These are phyloP conservation scores for Carcina quercana DNA, from an alignment of 2,888 invertebrate genomes.

Conservation along the genomic window DNA sequence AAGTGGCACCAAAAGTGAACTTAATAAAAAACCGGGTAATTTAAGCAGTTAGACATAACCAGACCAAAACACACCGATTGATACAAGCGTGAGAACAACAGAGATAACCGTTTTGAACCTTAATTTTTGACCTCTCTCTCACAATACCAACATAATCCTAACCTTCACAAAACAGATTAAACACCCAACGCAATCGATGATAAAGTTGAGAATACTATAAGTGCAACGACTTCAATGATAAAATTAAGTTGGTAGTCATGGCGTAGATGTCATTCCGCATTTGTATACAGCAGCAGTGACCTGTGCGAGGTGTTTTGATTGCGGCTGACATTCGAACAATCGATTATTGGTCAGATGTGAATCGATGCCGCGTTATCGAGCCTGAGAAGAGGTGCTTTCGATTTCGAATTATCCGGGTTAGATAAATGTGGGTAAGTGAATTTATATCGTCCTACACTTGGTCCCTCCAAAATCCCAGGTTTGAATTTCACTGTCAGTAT, in stretches of 20 bases:
- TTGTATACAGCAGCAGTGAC: conserved; percentile 67
- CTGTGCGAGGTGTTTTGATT: conserved; percentile 66
- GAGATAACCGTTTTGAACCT: conserved; percentile 50
- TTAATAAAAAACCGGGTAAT: too few relatives aligned
- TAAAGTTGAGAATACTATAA: not conserved
- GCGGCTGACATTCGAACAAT: conserved; percentile 66
- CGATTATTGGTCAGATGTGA: conserved; percentile 65
- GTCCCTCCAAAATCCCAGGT: too few relatives aligned
- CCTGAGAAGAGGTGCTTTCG: not conserved
- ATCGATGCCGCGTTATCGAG: conserved; percentile 36
- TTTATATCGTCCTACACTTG: too few relatives aligned
- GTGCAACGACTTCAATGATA: not conserved
- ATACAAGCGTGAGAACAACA: conserved; percentile 60
- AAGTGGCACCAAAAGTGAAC: too few relatives aligned
- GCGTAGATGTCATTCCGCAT: conserved; percentile 50
- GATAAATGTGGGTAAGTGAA: too few relatives aligned
- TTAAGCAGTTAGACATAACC: too few relatives aligned
- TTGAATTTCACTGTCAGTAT: too few relatives aligned
- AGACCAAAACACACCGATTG: too few relatives aligned
- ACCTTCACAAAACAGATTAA: conserved; percentile 14
- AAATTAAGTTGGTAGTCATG: conserved; percentile 1
- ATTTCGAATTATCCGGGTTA: not conserved
- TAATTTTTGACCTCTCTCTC: conserved; percentile 52
- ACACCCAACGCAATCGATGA: conserved; percentile 1
- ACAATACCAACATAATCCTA: conserved; percentile 30